A percentile compares a stretch with the other conserved stretches of the same genome.
Evolutionary conservation across 2,113 vertebrate species (phyloP).

Genomic region (Gavialis gangeticus): DNA sequence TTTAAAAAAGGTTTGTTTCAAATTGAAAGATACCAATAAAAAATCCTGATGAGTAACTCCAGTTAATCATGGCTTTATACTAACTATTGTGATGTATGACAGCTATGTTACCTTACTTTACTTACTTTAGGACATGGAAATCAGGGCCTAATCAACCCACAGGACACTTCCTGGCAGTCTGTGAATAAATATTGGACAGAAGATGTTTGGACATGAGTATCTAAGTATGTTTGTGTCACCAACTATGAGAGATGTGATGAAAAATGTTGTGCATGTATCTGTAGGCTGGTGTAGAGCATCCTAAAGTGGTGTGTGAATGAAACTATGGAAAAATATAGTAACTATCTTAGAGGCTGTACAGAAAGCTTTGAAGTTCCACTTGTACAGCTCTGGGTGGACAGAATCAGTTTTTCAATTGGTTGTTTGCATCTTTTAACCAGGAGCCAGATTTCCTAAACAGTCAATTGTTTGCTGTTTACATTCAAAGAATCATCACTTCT

Average conservation of each 20-base stretch:
- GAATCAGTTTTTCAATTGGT: conserved; percentile 7
- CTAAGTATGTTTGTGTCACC: background rate
- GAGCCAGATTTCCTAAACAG: background rate
- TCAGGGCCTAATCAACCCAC: background rate
- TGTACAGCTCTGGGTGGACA: background rate
- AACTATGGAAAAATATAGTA: background rate
- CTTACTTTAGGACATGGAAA: background rate
- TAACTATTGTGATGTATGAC: background rate
- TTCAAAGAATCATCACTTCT: background rate
- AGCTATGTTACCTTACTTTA: background rate
- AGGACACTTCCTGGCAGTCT: background rate
- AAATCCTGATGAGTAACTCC: background rate
- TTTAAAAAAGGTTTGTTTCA: background rate
- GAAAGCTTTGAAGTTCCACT: conserved; percentile 13
- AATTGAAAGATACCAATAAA: background rate
- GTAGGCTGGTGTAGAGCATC: background rate
- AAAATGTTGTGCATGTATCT: rapidly evolving
- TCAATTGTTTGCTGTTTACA: background rate
- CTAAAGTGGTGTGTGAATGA: background rate
- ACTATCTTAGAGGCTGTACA: background rate
- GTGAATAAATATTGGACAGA: background rate
- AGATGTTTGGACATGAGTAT: background rate
- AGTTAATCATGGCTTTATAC: background rate
- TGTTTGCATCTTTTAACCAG: background rate
- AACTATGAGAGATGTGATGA: too few species aligned